phyloP scores from a whole-genome alignment of 2,888 invertebrate genomes.

The Cotesia congregata region DNA sequence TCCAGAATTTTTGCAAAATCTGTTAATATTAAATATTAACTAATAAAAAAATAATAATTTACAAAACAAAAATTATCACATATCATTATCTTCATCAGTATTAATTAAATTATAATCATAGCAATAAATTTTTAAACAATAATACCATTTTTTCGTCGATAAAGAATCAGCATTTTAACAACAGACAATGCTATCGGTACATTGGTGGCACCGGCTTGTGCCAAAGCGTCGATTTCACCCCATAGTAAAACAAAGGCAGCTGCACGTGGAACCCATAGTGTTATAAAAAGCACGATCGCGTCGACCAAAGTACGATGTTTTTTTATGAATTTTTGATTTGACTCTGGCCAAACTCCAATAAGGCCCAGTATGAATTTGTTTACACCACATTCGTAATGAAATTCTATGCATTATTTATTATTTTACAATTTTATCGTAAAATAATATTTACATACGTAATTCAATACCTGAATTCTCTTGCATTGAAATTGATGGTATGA shows the following conservation, averaged over 20 bases:
- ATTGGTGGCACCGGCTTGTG: background rate
- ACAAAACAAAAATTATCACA: no score
- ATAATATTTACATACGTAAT: background rate
- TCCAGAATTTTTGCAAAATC: constrained; percentile 26
- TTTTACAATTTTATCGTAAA: background rate
- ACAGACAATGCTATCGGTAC: constrained; percentile 36
- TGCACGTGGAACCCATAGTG: constrained; percentile 45
- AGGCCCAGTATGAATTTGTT: constrained; percentile 51
- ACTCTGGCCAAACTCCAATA: constrained; percentile 56
- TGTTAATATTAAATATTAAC: background rate
- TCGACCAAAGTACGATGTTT: constrained; percentile 42
- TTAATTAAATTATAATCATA: background rate
- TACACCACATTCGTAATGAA: constrained; percentile 52
- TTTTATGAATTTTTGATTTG: constrained; percentile 36
- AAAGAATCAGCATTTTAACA: constrained; percentile 35
- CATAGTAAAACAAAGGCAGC: constrained; percentile 19
- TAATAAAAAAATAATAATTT: no score
- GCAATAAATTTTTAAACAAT: background rate
- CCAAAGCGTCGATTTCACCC: constrained; percentile 8
- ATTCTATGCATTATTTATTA: constrained; percentile 36
- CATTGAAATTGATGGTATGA: background rate
- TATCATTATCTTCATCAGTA: background rate
- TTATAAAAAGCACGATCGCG: constrained; percentile 30
- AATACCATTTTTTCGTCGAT: constrained; percentile 31
- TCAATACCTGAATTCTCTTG: background rate